These are phyloP conservation scores for Echiichthys vipera DNA, from an alignment of 2,797 vertebrate species.

Conservation along the genomic window DNA sequence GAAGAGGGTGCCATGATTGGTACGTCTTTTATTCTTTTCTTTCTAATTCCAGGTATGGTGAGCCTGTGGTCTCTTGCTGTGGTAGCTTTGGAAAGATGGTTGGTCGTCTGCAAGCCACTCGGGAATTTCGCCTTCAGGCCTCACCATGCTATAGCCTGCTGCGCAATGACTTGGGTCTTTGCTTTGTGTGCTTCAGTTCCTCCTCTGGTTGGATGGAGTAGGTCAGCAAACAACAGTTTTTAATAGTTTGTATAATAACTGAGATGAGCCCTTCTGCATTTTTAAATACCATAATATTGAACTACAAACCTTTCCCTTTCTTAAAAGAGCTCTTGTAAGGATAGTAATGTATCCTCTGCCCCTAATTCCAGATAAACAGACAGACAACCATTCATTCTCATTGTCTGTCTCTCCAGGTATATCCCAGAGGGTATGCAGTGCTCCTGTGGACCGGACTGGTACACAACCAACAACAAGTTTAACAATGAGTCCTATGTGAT, in stretches of 20 bases:
- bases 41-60: conserved; percentile 84
- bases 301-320: too few relatives aligned
- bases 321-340: too few relatives aligned
- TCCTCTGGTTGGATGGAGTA: conserved; percentile 83
- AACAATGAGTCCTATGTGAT: conserved; percentile 82
- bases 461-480: conserved; percentile 80
- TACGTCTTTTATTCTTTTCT: too few relatives aligned
- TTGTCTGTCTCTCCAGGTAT: conserved; percentile 62
- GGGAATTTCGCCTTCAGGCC: conserved; percentile 81
- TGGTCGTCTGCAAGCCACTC: conserved; percentile 85
- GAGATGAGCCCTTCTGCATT: too few relatives aligned
- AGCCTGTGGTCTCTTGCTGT: conserved; percentile 84
- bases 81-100: conserved; percentile 81
- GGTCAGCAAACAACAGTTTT: too few relatives aligned
- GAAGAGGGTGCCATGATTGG: too few relatives aligned
- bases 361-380: too few relatives aligned
- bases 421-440: conserved; percentile 82
- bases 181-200: conserved; percentile 68
- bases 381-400: too few relatives aligned
- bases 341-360: too few relatives aligned
- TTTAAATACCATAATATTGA: too few relatives aligned
- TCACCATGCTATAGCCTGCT: conserved; percentile 78
- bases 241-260: too few relatives aligned
- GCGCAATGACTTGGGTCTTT: conserved; percentile 76
- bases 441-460: conserved; percentile 83